Evolutionary conservation across 1,140 invertebrate genomes (phyloP), one percentile per base, ranked within the genome.

Genomic region (Anagrus nilaparvatae): DNA sequence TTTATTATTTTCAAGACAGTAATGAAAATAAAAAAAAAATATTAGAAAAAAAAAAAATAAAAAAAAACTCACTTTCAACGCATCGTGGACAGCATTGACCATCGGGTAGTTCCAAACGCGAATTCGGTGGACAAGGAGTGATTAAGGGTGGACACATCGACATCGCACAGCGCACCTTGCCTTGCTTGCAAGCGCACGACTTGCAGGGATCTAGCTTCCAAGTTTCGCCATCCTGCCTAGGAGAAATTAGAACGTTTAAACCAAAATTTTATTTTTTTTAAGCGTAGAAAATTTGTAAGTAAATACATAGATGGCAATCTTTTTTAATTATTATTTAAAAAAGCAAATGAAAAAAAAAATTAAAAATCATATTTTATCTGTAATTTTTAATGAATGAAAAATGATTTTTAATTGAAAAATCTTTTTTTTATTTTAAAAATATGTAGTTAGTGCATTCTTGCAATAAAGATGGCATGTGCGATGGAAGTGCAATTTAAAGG

Each of bases 181-280:
- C 89, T 17, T 76, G 73, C 32, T 77, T 74, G 62, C 91, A 96
- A 46, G 61, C 65, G 59, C 90, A 96, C 12, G 81, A 82, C 47
- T 85, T 87, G 61, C 91, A 96, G 9, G 79, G 76, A 59, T 91
- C 86, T 54, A 87, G 70, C 53, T 80, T 76, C 88, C 88, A 94
- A 20, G 75, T 76, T 56, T 88, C 81, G 52, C 87, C 88, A 69
- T 89, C 80, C 84, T 89, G 70, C 55, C 75, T 65, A 63, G 61
- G 59, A 56, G 52, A 63, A 65, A 65, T 61, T 54, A 51, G 42
- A 38, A 56, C 51, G 44, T 62, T 63, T 61, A 60, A 56, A 63
- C 50, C 45, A 46, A 16, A 38, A 33, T 25, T n/a, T n/a, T n/a
- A n/a, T n/a, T n/a, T n/a, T n/a, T n/a, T n/a, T n/a, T n/a, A n/a